These are phyloP conservation scores for Cremastinae sp. DNA, from an alignment of 2,888 invertebrate species.

Conservation along the genomic window DNA sequence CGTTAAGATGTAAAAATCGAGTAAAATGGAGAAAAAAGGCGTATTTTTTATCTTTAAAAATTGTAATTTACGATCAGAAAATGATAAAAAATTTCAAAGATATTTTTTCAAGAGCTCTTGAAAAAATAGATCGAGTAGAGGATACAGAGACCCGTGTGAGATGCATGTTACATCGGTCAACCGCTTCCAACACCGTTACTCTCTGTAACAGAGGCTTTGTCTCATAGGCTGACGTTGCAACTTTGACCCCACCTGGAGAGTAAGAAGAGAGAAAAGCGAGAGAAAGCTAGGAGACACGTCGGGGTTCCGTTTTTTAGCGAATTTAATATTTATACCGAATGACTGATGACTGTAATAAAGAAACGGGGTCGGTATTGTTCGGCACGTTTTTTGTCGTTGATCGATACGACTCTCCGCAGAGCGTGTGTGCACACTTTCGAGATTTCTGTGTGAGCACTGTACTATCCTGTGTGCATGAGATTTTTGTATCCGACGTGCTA, in stretches of 20 bases:
- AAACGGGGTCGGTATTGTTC: constrained; percentile 78
- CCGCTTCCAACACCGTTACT: constrained; percentile 46
- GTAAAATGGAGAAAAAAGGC: too few relatives aligned
- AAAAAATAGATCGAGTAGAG: constrained; percentile 23
- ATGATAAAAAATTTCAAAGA: too few relatives aligned
- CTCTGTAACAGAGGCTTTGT: constrained; percentile 56
- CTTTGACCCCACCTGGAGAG: constrained; percentile 74
- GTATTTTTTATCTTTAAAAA: too few relatives aligned
- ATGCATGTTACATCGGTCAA: constrained; percentile 55
- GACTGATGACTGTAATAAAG: constrained; percentile 80
- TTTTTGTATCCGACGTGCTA: constrained; percentile 28
- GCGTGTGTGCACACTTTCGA: neutral
- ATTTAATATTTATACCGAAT: constrained; percentile 81
- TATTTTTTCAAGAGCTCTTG: neutral
- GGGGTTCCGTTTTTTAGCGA: constrained; percentile 76
- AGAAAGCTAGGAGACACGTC: constrained; percentile 54
- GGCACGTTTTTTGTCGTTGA: constrained; percentile 79
- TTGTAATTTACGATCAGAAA: too few relatives aligned
- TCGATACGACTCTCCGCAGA: constrained; percentile 73
- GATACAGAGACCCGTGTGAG: constrained; percentile 17
- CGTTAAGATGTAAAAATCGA: too few relatives aligned
- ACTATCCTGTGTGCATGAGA: too few relatives aligned
- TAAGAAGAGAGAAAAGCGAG: constrained; percentile 26
- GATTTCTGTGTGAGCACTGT: neutral
- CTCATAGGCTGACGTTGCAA: constrained; percentile 77